A percentile compares a stretch with the other conserved stretches of the same genome.
Conservation (phyloP, 2,113 vertebrate species). For the Nicator chloris region DNA sequence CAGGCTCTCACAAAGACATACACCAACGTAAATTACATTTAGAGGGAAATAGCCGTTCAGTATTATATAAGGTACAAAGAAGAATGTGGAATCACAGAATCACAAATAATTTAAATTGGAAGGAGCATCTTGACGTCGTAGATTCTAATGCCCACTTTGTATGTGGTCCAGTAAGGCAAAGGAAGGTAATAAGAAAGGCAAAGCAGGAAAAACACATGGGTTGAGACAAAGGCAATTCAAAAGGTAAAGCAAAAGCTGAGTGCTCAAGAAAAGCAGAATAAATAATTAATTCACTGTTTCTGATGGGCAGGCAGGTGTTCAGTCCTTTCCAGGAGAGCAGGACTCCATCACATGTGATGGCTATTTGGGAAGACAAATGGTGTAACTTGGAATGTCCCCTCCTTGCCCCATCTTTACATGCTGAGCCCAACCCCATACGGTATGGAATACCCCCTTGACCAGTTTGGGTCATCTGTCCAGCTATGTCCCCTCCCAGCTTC, state of each 20-base stretch:
- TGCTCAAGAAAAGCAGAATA: not conserved
- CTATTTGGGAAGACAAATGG: not conserved
- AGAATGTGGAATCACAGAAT: not conserved
- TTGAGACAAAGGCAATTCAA: not conserved
- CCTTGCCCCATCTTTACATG: not conserved
- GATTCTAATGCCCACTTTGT: not conserved
- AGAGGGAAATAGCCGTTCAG: accelerated
- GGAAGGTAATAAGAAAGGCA: not conserved
- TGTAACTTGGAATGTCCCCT: accelerated
- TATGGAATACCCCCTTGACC: not conserved
- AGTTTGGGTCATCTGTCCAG: accelerated
- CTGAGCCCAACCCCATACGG: not conserved
- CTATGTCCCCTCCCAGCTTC: not conserved
- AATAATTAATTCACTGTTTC: not conserved
- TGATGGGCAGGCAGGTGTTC: not conserved
- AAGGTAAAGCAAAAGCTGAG: not conserved
- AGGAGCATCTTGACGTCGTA: accelerated
- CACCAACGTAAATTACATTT: not conserved
- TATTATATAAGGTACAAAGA: not conserved
- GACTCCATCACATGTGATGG: accelerated
- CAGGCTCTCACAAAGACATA: not conserved
- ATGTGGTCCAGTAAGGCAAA: not conserved
- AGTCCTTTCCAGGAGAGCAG: not conserved
- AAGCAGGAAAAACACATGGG: not conserved
- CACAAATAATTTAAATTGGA: not conserved